Evolutionary conservation across 2,797 vertebrate genomes (phyloP).

Genomic region (Arctocebus calabarensis): DNA sequence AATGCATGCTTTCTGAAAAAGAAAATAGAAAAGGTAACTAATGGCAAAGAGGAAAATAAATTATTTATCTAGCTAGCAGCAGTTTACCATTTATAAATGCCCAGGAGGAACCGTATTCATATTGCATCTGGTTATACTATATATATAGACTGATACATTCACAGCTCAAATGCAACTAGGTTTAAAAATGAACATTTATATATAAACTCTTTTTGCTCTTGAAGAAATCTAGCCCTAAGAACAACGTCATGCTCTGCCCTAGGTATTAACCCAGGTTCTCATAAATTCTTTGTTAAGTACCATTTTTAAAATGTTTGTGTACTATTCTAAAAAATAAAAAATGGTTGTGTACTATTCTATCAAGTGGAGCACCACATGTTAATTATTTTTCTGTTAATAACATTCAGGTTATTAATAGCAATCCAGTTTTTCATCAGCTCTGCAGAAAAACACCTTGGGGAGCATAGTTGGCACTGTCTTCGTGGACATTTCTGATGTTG

Average conservation of each 20-base stretch:
- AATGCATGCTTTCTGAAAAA: not conserved
- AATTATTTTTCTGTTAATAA: constrained; percentile 29
- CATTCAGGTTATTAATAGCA: not conserved
- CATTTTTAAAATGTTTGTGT: not conserved
- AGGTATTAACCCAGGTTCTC: not conserved
- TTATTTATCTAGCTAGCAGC: not conserved
- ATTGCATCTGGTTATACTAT: not conserved
- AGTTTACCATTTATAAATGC: constrained; percentile 8
- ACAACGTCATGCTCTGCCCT: not conserved
- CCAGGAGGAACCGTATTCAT: not conserved
- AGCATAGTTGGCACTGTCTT: not conserved
- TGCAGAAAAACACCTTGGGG: not conserved
- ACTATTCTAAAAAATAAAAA: not conserved
- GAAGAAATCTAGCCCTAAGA: constrained; percentile 20
- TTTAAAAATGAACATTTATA: constrained; percentile 26
- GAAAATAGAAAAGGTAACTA: not conserved
- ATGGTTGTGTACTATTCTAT: not conserved
- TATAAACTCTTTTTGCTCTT: not conserved
- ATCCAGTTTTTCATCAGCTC: constrained; percentile 49
- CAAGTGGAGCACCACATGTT: not conserved
- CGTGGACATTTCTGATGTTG: constrained; percentile 22
- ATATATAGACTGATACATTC: not conserved
- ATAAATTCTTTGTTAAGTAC: constrained; percentile 1
- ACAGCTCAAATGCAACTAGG: not conserved
- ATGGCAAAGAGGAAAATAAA: constrained; percentile 16